phyloP scores from a whole-genome alignment of 2,797 vertebrate species.

The Artibeus jamaicensis region DNA sequence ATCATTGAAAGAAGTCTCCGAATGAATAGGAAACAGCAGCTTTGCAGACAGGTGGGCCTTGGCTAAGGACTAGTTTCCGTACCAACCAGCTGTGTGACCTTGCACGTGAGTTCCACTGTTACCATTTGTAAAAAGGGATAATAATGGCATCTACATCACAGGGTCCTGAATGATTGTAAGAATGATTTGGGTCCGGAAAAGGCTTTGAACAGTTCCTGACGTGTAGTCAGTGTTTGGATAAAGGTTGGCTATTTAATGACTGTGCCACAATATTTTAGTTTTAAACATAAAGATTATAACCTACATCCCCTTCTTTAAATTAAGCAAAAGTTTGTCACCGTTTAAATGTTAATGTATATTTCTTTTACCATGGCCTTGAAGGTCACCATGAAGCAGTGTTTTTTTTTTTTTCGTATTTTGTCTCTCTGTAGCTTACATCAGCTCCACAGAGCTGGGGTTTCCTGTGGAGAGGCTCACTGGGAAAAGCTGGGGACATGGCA shows the following conservation, averaged over 20 bases:
- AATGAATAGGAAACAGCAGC: neutral
- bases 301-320: neutral
- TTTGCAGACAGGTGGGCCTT: neutral
- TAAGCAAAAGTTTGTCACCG: neutral
- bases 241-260: neutral
- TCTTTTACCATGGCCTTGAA: neutral
- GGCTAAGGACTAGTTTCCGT: neutral
- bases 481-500: neutral
- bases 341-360: neutral
- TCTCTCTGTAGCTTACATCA: neutral
- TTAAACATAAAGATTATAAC: neutral
- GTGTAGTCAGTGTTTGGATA: neutral
- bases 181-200: neutral
- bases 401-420: neutral
- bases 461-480: neutral
- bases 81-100: neutral
- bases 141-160: neutral
- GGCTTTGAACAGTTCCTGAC: neutral
- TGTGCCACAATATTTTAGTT: neutral
- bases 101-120: neutral
- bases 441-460: neutral
- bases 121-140: neutral
- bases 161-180: neutral
- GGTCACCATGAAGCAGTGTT: neutral
- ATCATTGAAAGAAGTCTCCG: neutral